These are phyloP conservation scores for Galeopsomyia nigrocyanea DNA, from an alignment of 2,888 invertebrate genomes.

Conservation along the genomic window DNA sequence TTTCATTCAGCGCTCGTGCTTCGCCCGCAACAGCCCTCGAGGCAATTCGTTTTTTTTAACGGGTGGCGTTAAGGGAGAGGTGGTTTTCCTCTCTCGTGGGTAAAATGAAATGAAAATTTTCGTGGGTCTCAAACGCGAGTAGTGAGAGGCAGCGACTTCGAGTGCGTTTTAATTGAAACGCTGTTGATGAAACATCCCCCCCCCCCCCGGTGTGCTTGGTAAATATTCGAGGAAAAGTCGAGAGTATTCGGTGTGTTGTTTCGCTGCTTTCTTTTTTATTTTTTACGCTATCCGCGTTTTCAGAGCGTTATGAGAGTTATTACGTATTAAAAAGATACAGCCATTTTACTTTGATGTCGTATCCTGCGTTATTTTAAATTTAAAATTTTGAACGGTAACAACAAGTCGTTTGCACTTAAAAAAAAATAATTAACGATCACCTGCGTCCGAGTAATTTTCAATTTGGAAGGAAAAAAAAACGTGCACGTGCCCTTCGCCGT, in stretches of 20 bases:
- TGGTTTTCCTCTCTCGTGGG: too few relatives aligned
- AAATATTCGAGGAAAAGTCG: too few relatives aligned
- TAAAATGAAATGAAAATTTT: constrained; percentile 36
- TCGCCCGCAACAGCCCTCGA: not conserved
- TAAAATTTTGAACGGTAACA: too few relatives aligned
- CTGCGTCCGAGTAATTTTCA: not conserved
- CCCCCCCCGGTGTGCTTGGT: too few relatives aligned
- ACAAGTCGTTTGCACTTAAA: not conserved
- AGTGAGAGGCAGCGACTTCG: not conserved
- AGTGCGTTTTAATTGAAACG: constrained; percentile 26
- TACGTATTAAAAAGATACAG: too few relatives aligned
- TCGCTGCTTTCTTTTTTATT: too few relatives aligned
- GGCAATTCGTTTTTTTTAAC: constrained; percentile 32
- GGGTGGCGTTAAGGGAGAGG: constrained; percentile 12
- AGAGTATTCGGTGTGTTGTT: too few relatives aligned
- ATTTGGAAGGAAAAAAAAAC: not conserved
- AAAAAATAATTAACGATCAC: not conserved
- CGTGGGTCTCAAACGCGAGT: constrained; percentile 11
- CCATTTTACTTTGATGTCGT: too few relatives aligned
- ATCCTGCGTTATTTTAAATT: too few relatives aligned
- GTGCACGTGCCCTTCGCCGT: not conserved
- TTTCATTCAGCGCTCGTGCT: not conserved
- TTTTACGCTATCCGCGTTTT: too few relatives aligned
- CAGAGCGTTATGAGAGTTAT: too few relatives aligned
- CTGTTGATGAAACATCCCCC: not conserved